Conservation (phyloP, 2,888 invertebrate genomes). For the Dryocosmus kuriphilus region DNA sequence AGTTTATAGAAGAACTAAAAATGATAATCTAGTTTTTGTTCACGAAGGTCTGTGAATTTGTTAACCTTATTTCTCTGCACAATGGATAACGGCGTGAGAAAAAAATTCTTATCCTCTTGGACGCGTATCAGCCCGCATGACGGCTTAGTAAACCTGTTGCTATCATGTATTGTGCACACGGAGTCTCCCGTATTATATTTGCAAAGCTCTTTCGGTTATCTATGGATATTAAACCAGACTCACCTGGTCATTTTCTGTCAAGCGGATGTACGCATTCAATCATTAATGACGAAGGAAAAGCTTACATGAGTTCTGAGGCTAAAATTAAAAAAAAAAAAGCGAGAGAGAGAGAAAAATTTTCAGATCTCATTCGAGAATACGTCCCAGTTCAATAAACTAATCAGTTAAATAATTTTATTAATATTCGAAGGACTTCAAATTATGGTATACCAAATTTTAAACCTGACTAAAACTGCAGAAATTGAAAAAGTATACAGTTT, state of each 20-base stretch:
- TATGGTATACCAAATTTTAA: too few relatives aligned
- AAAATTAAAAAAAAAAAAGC: background rate
- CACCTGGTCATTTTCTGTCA: conserved; percentile 50
- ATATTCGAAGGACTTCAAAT: too few relatives aligned
- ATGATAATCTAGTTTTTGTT: conserved; percentile 26
- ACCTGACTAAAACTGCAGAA: too few relatives aligned
- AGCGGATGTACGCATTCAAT: conserved; percentile 21
- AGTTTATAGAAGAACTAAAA: background rate
- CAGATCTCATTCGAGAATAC: background rate
- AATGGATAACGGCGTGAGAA: conserved; percentile 65
- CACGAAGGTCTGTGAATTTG: conserved; percentile 34
- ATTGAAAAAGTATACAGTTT: too few relatives aligned
- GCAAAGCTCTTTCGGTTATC: conserved; percentile 54
- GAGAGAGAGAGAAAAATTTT: too few relatives aligned
- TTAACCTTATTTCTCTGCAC: conserved; percentile 32
- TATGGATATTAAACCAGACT: conserved; percentile 53
- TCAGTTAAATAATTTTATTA: too few relatives aligned
- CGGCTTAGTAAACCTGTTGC: conserved; percentile 58
- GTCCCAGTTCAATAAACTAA: background rate
- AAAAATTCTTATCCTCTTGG: conserved; percentile 62
- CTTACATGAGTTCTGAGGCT: background rate
- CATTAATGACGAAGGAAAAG: background rate
- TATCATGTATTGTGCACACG: conserved; percentile 58
- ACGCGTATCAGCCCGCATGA: conserved; percentile 68
- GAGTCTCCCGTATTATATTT: conserved; percentile 61